These are phyloP conservation scores for Sarcophaga rosellei DNA, from an alignment of 2,888 invertebrate species.

Conservation along the genomic window DNA sequence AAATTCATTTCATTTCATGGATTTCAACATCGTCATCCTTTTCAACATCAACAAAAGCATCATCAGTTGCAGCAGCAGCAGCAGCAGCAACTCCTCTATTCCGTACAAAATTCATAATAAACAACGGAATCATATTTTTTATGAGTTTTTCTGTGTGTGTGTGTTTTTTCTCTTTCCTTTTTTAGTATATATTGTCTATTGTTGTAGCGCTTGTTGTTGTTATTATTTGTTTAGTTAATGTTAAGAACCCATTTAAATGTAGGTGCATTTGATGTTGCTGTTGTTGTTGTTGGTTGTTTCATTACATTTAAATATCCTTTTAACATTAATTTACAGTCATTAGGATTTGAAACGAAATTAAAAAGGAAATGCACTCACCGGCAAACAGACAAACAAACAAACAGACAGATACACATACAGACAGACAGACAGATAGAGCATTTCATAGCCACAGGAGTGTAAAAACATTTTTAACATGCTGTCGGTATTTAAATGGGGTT, in stretches of 20 bases:
- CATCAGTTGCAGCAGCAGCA: background rate
- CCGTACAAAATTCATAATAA: constrained; percentile 16
- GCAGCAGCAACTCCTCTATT: background rate
- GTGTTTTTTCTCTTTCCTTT: background rate
- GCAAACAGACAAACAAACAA: background rate
- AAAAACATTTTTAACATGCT: no score
- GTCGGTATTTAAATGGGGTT: no score
- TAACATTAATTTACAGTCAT: constrained; percentile 8
- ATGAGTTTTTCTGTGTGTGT: background rate
- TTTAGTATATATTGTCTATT: constrained; percentile 1
- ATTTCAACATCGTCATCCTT: constrained; percentile 13
- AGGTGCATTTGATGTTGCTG: background rate
- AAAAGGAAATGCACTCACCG: background rate
- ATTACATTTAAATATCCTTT: constrained; percentile 35
- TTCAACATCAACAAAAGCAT: background rate
- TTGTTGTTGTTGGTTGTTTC: background rate
- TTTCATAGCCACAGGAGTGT: no score
- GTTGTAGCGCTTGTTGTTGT: background rate
- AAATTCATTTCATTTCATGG: constrained; percentile 25
- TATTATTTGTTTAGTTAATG: background rate
- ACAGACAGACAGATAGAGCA: no score
- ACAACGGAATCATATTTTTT: constrained; percentile 29
- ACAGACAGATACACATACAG: background rate
- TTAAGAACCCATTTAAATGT: no score
- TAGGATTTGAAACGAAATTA: background rate